These are phyloP conservation scores for Oasisia sp. DNA, from an alignment of 2,888 invertebrate species.

Conservation along the genomic window DNA sequence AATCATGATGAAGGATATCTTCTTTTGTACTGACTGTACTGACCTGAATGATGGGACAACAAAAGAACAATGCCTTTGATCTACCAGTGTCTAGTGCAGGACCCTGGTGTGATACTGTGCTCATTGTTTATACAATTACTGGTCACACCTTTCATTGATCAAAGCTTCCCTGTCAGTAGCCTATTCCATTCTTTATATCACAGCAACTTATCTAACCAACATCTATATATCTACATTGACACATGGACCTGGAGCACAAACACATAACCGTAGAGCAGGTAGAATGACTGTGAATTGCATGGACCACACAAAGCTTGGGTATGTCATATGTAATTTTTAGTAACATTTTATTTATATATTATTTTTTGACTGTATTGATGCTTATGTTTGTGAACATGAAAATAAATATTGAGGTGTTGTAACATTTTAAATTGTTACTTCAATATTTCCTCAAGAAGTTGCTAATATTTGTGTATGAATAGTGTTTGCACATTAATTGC, in stretches of 20 bases:
- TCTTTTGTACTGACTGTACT: neutral
- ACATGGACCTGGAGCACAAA: neutral
- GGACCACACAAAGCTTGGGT: neutral
- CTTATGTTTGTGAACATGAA: neutral
- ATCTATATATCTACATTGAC: too few species aligned
- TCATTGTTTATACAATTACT: neutral
- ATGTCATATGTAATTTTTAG: neutral
- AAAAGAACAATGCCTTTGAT: neutral
- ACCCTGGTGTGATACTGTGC: neutral
- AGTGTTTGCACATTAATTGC: too few species aligned
- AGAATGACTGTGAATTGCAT: too few species aligned
- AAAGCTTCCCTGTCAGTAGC: neutral
- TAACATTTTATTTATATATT: neutral
- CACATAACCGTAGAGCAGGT: neutral
- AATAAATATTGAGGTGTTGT: neutral
- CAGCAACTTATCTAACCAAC: neutral
- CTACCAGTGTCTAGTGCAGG: neutral
- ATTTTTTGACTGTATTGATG: neutral
- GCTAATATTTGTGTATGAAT: too few species aligned
- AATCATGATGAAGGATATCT: too few species aligned
- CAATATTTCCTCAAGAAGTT: too few species aligned
- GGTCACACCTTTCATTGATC: neutral
- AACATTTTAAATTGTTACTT: too few species aligned
- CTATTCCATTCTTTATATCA: neutral
- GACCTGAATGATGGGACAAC: neutral